Conservation (phyloP, 2,797 vertebrate species). For the Melanogrammus aeglefinus region DNA sequence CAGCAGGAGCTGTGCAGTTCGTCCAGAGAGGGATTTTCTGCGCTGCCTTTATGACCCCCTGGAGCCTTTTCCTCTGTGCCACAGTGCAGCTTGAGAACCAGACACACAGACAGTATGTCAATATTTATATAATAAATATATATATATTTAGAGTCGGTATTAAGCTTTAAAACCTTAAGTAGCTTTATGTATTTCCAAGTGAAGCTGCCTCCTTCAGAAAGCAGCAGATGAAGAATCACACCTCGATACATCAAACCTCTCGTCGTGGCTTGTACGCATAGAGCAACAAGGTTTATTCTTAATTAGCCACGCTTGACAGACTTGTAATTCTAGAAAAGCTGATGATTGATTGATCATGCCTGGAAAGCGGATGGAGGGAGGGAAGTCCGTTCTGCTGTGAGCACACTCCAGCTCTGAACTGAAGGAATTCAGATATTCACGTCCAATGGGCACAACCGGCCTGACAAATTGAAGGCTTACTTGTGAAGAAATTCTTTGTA, state of each 20-base stretch:
- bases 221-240: constrained; percentile 23
- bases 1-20: no score
- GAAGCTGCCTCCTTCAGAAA: constrained; percentile 5
- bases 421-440: constrained; percentile 28
- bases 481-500: constrained; percentile 12
- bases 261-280: constrained; percentile 16
- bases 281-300: constrained; percentile 27
- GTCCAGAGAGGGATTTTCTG: no score
- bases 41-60: no score
- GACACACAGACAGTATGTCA: no score
- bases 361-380: constrained; percentile 5
- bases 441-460: constrained; percentile 32
- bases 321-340: constrained; percentile 25
- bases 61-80: no score
- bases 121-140: no score
- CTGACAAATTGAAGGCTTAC: constrained; percentile 34
- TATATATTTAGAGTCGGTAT: background rate
- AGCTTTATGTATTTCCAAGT: constrained; percentile 19
- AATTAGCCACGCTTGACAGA: constrained; percentile 34
- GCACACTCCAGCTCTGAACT: background rate
- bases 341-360: constrained; percentile 45
- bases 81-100: no score
- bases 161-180: background rate
- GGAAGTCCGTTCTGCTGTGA: background rate
- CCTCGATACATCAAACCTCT: constrained; percentile 25